Conservation (phyloP, 2,888 invertebrate genomes). For the Diabrotica balteata region DNA sequence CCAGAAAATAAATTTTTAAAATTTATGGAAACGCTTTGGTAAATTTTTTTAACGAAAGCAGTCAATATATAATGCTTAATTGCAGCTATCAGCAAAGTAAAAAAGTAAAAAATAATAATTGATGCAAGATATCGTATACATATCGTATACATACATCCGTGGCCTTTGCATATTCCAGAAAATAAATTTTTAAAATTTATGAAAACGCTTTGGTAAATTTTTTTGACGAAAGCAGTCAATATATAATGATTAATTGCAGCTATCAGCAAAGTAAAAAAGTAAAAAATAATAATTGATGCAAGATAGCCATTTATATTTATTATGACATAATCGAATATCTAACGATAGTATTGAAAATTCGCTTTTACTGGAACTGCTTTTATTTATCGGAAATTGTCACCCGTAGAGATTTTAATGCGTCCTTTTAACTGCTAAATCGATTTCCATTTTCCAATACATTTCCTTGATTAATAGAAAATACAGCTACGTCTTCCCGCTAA, state of each 20-base stretch:
- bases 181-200: too few species aligned
- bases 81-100: too few species aligned
- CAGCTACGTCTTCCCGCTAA: conserved; percentile 10
- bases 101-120: neutral
- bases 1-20: too few species aligned
- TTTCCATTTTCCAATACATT: conserved; percentile 37
- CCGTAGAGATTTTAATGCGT: conserved; percentile 37
- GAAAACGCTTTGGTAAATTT: too few species aligned
- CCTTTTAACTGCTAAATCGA: conserved; percentile 36
- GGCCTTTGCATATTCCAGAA: too few species aligned
- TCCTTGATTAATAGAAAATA: conserved; percentile 30
- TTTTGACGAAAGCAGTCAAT: too few species aligned
- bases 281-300: neutral
- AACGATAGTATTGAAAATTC: conserved; percentile 44
- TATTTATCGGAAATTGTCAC: conserved; percentile 39
- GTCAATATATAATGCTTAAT: too few species aligned
- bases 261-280: too few species aligned
- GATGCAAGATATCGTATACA: conserved; percentile 6
- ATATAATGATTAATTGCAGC: too few species aligned
- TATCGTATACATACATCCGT: too few species aligned
- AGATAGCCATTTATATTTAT: conserved; percentile 53
- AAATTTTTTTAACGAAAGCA: too few species aligned
- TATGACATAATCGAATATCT: conserved; percentile 50
- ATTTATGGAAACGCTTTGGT: too few species aligned
- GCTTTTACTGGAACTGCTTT: conserved; percentile 33